Base-by-base conservation (phyloP, 2,888 invertebrate species). In the Eurois occulta region DNA sequence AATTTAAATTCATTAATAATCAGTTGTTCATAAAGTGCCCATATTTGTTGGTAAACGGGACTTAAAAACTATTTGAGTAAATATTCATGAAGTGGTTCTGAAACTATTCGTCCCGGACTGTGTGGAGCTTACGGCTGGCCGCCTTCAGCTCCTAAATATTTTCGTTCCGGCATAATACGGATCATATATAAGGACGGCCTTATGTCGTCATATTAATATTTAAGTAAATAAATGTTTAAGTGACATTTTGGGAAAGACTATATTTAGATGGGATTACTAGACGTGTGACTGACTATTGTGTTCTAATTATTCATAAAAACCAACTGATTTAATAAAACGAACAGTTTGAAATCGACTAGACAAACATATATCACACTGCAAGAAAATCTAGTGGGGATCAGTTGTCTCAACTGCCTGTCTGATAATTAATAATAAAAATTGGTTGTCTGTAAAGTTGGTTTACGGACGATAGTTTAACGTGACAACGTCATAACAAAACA, bases 1-100 rank as follows among this genome's bases (percentile, higher is more conserved):
- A 35, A 71, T 48, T 71, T 71, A 55, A 82, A 52, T 68, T 62
- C 21, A 82, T 81, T 46, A 58, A 64, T 64, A 55, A 55, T 21
- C 43, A 82, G 55, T 67, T 32, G 55, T 67, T 52, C 41, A 16
- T 74, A 8, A 77, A 70, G 24, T 62, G 28, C 28, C 64, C 71
- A 43, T 62, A 81, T 64, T 82, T 82, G 80, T 77, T 71, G 16
- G 64, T 75, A 16, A 55, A 41, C 48, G 72, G 62, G 71, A 72
- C 48, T 82, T 82, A 67, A 68, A 80, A 81, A 77, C 80, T 82
- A 68, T 77, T 72, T 81, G 46, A 16, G 58, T 82, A 80, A 80
- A 81, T 80, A 81, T 81, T 77, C 62, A 82, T 58, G 71, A 72
- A 77, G 67, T 72, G 72, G 10, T 16, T 65, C 58, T 67, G 46